Evolutionary conservation across 2,113 vertebrate species (phyloP), one percentile per base, ranked within the genome.

Genomic region (Zootoca vivipara): DNA sequence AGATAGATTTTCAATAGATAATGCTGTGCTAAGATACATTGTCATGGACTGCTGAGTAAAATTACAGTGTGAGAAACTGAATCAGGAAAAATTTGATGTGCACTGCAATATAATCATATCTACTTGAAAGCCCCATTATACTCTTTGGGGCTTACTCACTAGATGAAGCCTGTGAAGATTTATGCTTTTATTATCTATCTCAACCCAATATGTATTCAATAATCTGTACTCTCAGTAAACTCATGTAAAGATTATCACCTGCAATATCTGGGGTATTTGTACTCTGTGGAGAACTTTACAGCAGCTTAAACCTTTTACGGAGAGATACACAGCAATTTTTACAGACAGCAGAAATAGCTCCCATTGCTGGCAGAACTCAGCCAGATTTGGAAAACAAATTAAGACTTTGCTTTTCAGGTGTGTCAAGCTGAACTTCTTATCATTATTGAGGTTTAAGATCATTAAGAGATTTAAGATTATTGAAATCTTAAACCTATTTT

Each of bases 391-490:
- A 26, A 52, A 88, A 84, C 69, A 85, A 91, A 93, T 42, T 87
- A 84, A 92, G 80, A 13, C n/a, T 46, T 82, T n/a, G 35, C 7
- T 52, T 62, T 58, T 26, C 78, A 89, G 91, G 93, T 90, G 91
- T 92, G 89, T 67, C n/a, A 77, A 0, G 78, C 70, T 86, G 89
- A 89, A 91, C 89, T 85, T 77, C 33, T 8, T 20, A 40, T 56
- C 58, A 87, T 33, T 74, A 75, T 6, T 35, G 58, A 88, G n/a
- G n/a, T n/a, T n/a, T n/a, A n/a, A n/a, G n/a, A n/a, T n/a, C n/a
- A n/a, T n/a, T n/a, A n/a, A n/a, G n/a, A n/a, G n/a, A n/a, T n/a
- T n/a, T n/a, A n/a, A n/a, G n/a, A n/a, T n/a, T n/a, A n/a, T n/a
- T n/a, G n/a, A 77, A 16, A 75, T 75, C 33, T 30, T 35, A 89